phyloP scores from a whole-genome alignment of 2,797 vertebrate genomes.

The Phoebastria nigripes region DNA sequence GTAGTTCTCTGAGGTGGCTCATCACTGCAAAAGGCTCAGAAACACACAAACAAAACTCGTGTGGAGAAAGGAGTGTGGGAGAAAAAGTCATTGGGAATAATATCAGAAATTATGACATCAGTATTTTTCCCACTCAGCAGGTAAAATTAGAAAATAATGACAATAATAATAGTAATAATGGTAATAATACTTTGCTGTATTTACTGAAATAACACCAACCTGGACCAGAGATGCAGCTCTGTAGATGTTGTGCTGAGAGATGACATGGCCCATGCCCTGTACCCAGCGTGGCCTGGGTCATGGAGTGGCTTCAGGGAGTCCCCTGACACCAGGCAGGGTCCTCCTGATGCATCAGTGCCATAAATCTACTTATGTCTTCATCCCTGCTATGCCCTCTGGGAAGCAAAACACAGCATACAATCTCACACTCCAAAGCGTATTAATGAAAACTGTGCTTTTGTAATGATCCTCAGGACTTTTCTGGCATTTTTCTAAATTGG shows the following conservation, averaged over 20 bases:
- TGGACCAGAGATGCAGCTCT: not conserved
- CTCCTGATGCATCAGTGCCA: not conserved
- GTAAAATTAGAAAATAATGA: not conserved
- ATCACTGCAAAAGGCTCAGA: not conserved
- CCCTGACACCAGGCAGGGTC: not conserved
- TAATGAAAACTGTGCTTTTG: not conserved
- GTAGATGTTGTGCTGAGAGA: not conserved
- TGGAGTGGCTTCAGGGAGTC: not conserved
- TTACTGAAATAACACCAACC: not conserved
- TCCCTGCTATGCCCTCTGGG: not conserved
- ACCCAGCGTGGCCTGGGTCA: fast-evolving
- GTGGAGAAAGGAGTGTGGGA: not conserved
- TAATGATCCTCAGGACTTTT: not conserved
- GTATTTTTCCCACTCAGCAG: not conserved
- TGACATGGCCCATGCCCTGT: not conserved
- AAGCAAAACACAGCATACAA: not conserved
- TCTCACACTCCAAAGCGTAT: not conserved
- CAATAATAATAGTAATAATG: not conserved
- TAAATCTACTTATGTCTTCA: not conserved
- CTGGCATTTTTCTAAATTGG: not conserved
- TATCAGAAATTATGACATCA: not conserved
- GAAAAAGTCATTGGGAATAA: not conserved
- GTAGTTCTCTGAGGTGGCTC: not conserved
- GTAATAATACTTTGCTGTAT: not conserved
- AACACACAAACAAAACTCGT: not conserved